Percentiles rank a stretch among this genome's conserved stretches.
These are phyloP conservation scores for Trichonephila clavipes DNA, from an alignment of 1,140 invertebrate species.

Conservation along the genomic window DNA sequence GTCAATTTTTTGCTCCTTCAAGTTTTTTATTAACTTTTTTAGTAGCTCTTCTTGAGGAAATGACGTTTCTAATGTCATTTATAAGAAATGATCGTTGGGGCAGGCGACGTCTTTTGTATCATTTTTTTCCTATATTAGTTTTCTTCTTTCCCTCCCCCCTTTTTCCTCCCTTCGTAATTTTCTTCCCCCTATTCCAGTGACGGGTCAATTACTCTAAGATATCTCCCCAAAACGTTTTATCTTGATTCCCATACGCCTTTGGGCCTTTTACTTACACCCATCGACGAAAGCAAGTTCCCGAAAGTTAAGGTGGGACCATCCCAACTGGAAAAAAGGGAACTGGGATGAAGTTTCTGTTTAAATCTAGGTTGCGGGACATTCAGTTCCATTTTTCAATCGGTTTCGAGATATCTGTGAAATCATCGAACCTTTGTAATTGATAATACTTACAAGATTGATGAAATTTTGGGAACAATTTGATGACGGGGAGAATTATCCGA, in stretches of 20 bases:
- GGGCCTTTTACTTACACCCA: slow-evolving; percentile 21
- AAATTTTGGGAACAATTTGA: background rate
- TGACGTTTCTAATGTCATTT: slow-evolving; percentile 71
- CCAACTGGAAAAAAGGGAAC: background rate
- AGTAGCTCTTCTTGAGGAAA: background rate
- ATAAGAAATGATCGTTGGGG: slow-evolving; percentile 70
- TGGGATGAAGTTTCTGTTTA: background rate
- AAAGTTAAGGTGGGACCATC: background rate
- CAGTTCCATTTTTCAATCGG: slow-evolving; percentile 49
- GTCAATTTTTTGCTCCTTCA: slow-evolving; percentile 60
- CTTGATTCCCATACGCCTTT: slow-evolving; percentile 30
- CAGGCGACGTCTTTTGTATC: slow-evolving; percentile 25
- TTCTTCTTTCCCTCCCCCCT: background rate
- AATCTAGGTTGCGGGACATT: background rate
- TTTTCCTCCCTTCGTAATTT: slow-evolving; percentile 18
- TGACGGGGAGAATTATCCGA: background rate
- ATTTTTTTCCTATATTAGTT: slow-evolving; percentile 12
- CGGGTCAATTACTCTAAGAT: slow-evolving; percentile 62
- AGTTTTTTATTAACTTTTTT: slow-evolving; percentile 46
- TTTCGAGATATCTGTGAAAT: background rate
- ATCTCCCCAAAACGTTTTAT: slow-evolving; percentile 42
- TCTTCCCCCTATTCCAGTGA: slow-evolving; percentile 43
- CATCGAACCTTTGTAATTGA: slow-evolving; percentile 37
- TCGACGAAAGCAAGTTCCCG: background rate
- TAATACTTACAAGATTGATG: slow-evolving; percentile 31